phyloP scores from a whole-genome alignment of 2,113 vertebrate species.

The Siniperca knerii region DNA sequence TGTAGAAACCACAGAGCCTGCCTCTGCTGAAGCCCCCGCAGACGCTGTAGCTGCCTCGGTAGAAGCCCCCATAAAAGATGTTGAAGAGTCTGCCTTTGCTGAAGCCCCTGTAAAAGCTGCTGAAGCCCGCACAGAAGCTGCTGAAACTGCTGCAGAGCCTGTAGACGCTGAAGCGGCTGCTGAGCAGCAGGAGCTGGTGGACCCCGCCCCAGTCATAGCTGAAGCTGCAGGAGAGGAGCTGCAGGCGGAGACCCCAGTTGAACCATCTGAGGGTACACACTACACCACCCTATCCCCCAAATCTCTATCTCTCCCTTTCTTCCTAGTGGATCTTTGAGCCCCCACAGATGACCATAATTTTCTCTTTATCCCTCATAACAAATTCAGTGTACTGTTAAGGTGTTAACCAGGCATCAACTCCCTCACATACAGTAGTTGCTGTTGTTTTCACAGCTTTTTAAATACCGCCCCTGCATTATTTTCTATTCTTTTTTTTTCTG shows the following conservation, averaged over 20 bases:
- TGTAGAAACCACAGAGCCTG: not conserved
- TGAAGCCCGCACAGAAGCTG: not conserved
- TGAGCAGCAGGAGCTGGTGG: constrained; percentile 58
- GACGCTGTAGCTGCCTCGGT: too few relatives aligned
- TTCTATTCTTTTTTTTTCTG: not conserved
- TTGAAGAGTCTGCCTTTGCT: not conserved
- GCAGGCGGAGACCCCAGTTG: constrained; percentile 50
- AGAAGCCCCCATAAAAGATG: not conserved
- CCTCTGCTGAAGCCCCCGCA: not conserved
- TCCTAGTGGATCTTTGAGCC: constrained; percentile 46
- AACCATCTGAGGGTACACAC: constrained; percentile 82
- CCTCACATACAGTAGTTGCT: constrained; percentile 9
- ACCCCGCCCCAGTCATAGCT: constrained; percentile 48
- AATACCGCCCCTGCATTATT: constrained; percentile 3
- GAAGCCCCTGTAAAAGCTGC: not conserved
- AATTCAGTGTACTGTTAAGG: constrained; percentile 9
- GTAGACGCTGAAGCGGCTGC: not conserved
- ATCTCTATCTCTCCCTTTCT: constrained; percentile 40
- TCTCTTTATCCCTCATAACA: constrained; percentile 12
- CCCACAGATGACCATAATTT: constrained; percentile 33
- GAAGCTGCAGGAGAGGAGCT: constrained; percentile 69
- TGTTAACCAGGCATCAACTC: not conserved
- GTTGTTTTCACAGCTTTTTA: constrained; percentile 26
- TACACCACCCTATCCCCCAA: constrained; percentile 50
- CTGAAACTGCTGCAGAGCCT: not conserved